Base-by-base conservation (phyloP, 2,888 invertebrate genomes). In the Philaethria dido region DNA sequence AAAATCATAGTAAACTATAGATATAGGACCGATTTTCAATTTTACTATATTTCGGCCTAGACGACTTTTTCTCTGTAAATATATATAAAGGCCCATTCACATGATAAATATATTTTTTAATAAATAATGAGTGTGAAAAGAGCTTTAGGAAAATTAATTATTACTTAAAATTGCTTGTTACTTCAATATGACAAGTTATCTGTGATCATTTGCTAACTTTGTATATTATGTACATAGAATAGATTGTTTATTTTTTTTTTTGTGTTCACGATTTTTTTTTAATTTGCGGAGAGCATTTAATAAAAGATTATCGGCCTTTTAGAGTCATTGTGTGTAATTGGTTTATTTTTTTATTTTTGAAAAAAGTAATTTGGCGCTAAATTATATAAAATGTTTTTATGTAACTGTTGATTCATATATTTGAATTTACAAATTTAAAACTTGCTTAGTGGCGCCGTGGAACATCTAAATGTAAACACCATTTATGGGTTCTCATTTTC, bases 161-260 rank as follows among this genome's bases (percentile, higher is more conserved):
- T 36, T 55, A 6, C 9, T 55, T 48, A 5, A 36, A 25, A 48
- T 33, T 18, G 33, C 39, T 20, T 55, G 8, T 39, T 55, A 55
- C 20, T 22, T 55, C 3, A 20, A 36, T 54, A 20, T 22, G n/a
- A 55, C 20, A 55, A 39, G 36, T 20, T 55, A 55, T 55, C 55
- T 55, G 39, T 55, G 55, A 55, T 54, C 13, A 36, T 57, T 42
- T 55, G 16, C 20, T 55, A 36, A 36, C 36, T 18, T 20, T 39
- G 20, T 36, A 55, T 42, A 57, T 42, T 42, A n/a, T 57, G 57
- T 57, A 57, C 9, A 42, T 57, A 55, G 14, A 36, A 54, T 33
- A 20, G 1, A 57, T n/a, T 22, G 9, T 22, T 57, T 55, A 14
- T n/a, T 39, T 20, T 3, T 55, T 22, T 52, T 16, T 29, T 52